Percentiles rank a stretch among this genome's conserved stretches.
Conservation (phyloP, 2,888 invertebrate species). For the Aricia artaxerxes region DNA sequence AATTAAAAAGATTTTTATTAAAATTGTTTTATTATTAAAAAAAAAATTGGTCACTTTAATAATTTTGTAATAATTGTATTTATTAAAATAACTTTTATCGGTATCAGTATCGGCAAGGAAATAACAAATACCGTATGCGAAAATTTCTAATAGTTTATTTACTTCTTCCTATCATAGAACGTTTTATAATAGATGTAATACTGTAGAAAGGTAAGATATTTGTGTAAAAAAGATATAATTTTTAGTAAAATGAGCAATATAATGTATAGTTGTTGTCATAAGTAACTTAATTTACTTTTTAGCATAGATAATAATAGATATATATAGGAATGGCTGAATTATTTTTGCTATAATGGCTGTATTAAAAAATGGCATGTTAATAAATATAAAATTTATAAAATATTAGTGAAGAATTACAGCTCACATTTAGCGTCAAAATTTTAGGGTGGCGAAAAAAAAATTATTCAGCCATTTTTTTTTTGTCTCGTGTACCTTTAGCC, state of each 20-base stretch:
- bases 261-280: not conserved
- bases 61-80: too few relatives aligned
- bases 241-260: not conserved
- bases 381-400: not conserved
- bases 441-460: not conserved
- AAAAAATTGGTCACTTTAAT: not conserved
- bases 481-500: slow-evolving; percentile 20
- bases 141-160: not conserved
- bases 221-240: not conserved
- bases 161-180: not conserved
- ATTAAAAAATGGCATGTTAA: not conserved
- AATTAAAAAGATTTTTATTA: not conserved
- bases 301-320: not conserved
- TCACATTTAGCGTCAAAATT: not conserved
- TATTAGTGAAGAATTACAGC: not conserved
- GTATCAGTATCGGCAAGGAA: not conserved
- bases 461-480: not conserved
- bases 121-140: not conserved
- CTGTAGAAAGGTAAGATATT: not conserved
- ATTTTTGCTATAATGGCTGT: not conserved
- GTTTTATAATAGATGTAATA: not conserved
- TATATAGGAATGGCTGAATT: not conserved
- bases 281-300: not conserved
- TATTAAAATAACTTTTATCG: too few relatives aligned
- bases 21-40: not conserved